These are phyloP conservation scores for Tanytarsus gracilentus DNA, from an alignment of 2,888 invertebrate species.

Conservation along the genomic window DNA sequence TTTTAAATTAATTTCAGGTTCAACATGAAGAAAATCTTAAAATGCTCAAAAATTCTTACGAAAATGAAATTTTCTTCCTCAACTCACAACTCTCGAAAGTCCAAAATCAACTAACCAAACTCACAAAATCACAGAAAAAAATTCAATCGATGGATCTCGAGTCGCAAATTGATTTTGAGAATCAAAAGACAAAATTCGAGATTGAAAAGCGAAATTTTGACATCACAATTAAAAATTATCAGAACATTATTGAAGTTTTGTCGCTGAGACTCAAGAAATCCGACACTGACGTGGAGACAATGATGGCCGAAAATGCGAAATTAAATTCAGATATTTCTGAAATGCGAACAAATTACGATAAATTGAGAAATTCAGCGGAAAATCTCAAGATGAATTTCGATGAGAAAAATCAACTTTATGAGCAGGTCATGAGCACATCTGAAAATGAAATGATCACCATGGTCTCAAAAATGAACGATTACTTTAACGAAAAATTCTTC, in stretches of 20 bases:
- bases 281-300: slow-evolving; percentile 42
- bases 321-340: neutral
- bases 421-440: slow-evolving; percentile 39
- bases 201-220: slow-evolving; percentile 23
- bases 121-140: slow-evolving; percentile 15
- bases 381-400: slow-evolving; percentile 23
- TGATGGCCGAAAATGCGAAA: slow-evolving; percentile 33
- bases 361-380: slow-evolving; percentile 18
- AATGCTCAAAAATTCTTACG: slow-evolving; percentile 16
- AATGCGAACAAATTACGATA: slow-evolving; percentile 20
- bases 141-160: slow-evolving; percentile 19
- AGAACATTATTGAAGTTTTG: slow-evolving; percentile 19
- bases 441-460: slow-evolving; percentile 43
- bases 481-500: slow-evolving; percentile 43
- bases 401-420: slow-evolving; percentile 37
- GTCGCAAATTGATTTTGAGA: slow-evolving; percentile 23
- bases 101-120: slow-evolving; percentile 14
- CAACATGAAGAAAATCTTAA: slow-evolving; percentile 24
- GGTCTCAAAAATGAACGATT: slow-evolving; percentile 44
- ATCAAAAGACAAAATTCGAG: slow-evolving; percentile 22
- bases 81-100: slow-evolving; percentile 16
- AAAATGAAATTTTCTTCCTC: slow-evolving; percentile 27
- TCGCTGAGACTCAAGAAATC: slow-evolving; percentile 40
- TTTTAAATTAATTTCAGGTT: no score
- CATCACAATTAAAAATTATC: slow-evolving; percentile 24